These are phyloP conservation scores for Adrianichthys oophorus DNA, from an alignment of 2,797 vertebrate species.

Conservation along the genomic window DNA sequence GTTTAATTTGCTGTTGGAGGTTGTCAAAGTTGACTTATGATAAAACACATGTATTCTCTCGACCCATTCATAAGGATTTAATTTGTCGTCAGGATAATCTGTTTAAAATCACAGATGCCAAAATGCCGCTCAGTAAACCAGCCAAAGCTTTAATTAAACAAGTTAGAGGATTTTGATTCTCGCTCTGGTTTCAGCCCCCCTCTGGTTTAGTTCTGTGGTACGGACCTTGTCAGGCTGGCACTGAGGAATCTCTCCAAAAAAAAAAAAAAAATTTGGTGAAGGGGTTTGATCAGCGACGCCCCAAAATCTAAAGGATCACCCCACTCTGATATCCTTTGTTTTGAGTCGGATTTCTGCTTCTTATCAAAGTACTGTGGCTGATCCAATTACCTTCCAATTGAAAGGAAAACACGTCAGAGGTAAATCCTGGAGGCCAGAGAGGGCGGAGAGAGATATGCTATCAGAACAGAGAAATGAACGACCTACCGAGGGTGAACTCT, in stretches of 20 bases:
- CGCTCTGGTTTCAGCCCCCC: conserved; percentile 54
- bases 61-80: conserved; percentile 21
- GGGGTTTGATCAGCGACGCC: conserved; percentile 48
- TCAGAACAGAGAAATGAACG: conserved; percentile 52
- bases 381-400: conserved; percentile 80
- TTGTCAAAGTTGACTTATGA: neutral
- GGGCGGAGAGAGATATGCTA: conserved; percentile 51
- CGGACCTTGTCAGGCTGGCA: conserved; percentile 22
- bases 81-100: conserved; percentile 40
- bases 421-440: conserved; percentile 39
- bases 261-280: conserved; percentile 1
- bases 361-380: conserved; percentile 69
- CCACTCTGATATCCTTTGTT: conserved; percentile 57
- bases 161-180: conserved; percentile 53
- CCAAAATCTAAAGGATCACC: conserved; percentile 48
- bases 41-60: neutral
- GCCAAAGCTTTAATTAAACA: conserved; percentile 71
- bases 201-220: conserved; percentile 28
- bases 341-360: conserved; percentile 36
- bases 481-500: conserved; percentile 23
- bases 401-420: conserved; percentile 60
- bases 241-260: conserved; percentile 43
- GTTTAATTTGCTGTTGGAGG: neutral
- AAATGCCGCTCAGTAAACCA: conserved; percentile 67
- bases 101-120: conserved; percentile 63